Percentiles rank a stretch among this genome's conserved stretches.
These are phyloP conservation scores for Xanthia togata DNA, from an alignment of 2,888 invertebrate genomes.

Conservation along the genomic window DNA sequence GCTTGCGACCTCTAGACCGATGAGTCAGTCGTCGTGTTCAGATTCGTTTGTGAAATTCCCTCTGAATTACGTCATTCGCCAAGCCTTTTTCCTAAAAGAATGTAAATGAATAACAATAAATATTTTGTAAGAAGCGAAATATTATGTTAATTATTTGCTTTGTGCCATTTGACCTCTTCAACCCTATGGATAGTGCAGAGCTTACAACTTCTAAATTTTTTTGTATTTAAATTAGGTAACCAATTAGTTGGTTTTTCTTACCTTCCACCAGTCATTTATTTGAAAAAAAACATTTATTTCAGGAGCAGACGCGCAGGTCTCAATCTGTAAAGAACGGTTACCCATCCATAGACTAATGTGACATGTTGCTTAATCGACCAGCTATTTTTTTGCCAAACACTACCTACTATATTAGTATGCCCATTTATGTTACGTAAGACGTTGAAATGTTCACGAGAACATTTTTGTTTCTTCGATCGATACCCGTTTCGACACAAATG, in stretches of 20 bases:
- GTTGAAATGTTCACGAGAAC: slow-evolving; percentile 24
- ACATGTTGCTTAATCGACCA: neutral
- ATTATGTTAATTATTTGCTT: neutral
- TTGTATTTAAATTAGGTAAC: neutral
- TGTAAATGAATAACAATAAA: neutral
- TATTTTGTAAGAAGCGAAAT: neutral
- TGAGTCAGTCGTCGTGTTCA: no score
- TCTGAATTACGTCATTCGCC: neutral
- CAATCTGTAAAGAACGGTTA: neutral
- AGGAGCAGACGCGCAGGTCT: neutral
- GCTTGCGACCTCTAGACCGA: no score
- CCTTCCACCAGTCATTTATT: neutral
- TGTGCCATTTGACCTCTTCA: neutral
- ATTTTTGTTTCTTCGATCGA: slow-evolving; percentile 39
- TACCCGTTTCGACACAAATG: slow-evolving; percentile 33
- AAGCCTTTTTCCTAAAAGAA: neutral
- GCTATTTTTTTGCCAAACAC: neutral
- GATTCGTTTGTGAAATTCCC: neutral
- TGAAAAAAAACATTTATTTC: neutral
- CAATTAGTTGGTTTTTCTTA: neutral
- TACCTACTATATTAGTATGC: neutral
- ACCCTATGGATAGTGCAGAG: neutral
- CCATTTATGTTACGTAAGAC: slow-evolving; percentile 14
- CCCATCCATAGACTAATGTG: neutral
- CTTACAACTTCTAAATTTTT: neutral